Conservation (phyloP, 2,797 vertebrate species). For the Anisognathus igniventris region DNA sequence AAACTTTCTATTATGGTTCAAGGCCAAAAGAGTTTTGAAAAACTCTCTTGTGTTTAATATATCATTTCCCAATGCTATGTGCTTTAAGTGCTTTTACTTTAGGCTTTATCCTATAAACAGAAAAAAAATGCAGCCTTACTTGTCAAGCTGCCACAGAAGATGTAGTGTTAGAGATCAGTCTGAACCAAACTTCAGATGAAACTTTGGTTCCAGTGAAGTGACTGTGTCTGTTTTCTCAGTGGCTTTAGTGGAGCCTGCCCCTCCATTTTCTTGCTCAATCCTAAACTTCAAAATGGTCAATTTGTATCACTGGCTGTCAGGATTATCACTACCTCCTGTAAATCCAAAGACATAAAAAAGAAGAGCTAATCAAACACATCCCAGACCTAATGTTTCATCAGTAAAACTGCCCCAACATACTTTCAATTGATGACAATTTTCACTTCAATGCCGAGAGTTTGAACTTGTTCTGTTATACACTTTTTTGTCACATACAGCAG, state of each 20-base stretch:
- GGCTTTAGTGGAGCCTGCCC: neutral
- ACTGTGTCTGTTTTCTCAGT: neutral
- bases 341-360: neutral
- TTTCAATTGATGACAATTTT: neutral
- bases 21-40: neutral
- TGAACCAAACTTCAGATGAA: neutral
- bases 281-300: neutral
- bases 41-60: neutral
- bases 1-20: neutral
- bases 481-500: neutral
- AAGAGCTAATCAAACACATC: neutral
- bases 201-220: neutral
- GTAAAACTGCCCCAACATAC: neutral
- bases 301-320: neutral
- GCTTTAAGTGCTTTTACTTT: neutral
- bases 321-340: neutral
- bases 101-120: neutral
- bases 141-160: neutral
- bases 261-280: neutral
- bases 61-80: neutral
- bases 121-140: neutral
- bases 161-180: neutral
- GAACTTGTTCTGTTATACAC: neutral
- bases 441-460: neutral
- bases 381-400: neutral